A percentile compares a stretch with the other conserved stretches of the same genome.
These are phyloP conservation scores for Hylaea fasciaria DNA, from an alignment of 2,888 invertebrate genomes.

Conservation along the genomic window DNA sequence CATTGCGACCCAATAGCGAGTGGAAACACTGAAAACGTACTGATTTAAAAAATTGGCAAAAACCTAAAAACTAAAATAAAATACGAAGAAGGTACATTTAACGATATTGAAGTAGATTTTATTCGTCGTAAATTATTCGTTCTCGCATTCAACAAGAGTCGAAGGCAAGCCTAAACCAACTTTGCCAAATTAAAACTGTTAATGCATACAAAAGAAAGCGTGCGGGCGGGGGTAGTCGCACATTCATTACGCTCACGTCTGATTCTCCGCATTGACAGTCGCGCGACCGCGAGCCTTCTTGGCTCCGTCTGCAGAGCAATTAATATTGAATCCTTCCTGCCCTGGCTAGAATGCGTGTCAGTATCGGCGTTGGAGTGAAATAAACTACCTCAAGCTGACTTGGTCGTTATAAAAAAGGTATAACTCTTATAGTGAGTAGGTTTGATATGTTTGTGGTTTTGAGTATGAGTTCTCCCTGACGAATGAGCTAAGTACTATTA, in stretches of 20 bases:
- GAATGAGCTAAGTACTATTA: too few species aligned
- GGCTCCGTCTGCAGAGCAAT: constrained; percentile 51
- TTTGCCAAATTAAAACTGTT: constrained; percentile 23
- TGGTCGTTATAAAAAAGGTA: too few species aligned
- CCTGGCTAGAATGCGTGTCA: neutral
- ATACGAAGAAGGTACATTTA: too few species aligned
- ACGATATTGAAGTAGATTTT: too few species aligned
- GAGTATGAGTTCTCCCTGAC: too few species aligned
- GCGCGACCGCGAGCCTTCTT: constrained; percentile 36
- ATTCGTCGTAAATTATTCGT: too few species aligned
- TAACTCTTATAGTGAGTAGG: too few species aligned
- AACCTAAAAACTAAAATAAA: too few species aligned
- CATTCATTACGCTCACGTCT: constrained; percentile 46
- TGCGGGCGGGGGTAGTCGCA: constrained; percentile 36
- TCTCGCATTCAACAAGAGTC: too few species aligned
- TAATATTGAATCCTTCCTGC: constrained; percentile 57
- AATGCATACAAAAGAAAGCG: constrained; percentile 22
- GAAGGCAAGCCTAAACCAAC: neutral
- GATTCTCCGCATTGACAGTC: constrained; percentile 58
- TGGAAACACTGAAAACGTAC: neutral
- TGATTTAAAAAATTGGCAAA: too few species aligned
- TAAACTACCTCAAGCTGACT: too few species aligned
- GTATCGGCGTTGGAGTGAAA: neutral
- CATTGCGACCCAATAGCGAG: neutral
- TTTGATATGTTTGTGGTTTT: too few species aligned